These are phyloP conservation scores for Drosophila baimaii DNA, from an alignment of 1,140 invertebrate genomes.

Conservation along the genomic window DNA sequence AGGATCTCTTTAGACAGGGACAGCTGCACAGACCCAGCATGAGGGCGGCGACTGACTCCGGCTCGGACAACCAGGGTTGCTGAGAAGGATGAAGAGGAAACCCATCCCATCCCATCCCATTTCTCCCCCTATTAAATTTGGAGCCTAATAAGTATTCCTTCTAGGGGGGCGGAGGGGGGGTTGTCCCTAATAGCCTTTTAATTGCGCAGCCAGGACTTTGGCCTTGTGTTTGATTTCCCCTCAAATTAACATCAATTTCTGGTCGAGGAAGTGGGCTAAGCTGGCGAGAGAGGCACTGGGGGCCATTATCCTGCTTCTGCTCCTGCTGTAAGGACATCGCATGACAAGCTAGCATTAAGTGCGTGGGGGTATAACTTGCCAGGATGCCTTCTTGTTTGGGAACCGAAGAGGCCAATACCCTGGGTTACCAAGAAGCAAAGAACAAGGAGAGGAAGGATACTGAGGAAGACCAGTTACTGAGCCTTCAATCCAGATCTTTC, in stretches of 20 bases:
- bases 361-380: not conserved
- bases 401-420: not conserved
- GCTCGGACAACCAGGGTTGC: not conserved
- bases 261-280: not conserved
- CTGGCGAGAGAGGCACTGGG: conserved; percentile 4
- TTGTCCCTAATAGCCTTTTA: conserved; percentile 61
- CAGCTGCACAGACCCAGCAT: not conserved
- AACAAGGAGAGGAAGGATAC: no score
- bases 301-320: not conserved
- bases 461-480: no score
- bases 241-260: conserved; percentile 57
- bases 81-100: not conserved
- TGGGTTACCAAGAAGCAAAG: no score
- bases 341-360: conserved; percentile 63
- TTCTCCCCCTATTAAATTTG: not conserved
- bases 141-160: not conserved
- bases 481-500: no score
- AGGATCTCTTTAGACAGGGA: conserved; percentile 15
- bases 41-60: not conserved
- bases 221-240: conserved; percentile 44
- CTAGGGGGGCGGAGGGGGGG: no score
- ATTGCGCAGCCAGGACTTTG: conserved; percentile 32
- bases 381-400: not conserved
- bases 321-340: conserved; percentile 28
- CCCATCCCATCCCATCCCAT: not conserved